A percentile compares a stretch with the other conserved stretches of the same genome.
phyloP scores from a whole-genome alignment of 2,797 vertebrate genomes.

The Syndactyla subalaris region DNA sequence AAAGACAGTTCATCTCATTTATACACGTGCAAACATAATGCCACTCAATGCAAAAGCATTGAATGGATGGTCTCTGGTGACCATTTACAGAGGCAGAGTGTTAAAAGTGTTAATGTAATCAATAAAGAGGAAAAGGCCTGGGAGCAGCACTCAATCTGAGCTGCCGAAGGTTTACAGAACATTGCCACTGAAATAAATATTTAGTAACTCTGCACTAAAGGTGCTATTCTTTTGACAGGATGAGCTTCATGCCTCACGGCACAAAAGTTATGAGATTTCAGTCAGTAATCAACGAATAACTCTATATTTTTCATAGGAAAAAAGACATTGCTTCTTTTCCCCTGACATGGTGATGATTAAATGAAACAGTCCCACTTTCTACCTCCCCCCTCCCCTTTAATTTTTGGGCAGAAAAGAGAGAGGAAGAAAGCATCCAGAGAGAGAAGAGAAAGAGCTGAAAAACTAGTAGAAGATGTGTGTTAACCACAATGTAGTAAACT shows the following conservation, averaged over 20 bases:
- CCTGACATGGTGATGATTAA: background rate
- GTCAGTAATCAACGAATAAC: slow-evolving; percentile 63
- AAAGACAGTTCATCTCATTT: background rate
- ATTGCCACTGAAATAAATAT: slow-evolving; percentile 65
- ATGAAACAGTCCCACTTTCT: background rate
- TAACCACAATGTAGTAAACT: background rate
- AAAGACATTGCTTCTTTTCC: background rate
- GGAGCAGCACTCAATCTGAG: slow-evolving; percentile 33
- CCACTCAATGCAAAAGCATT: background rate
- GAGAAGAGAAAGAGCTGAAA: background rate
- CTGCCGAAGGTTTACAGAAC: slow-evolving; percentile 48
- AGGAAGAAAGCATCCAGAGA: background rate
- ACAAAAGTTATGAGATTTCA: slow-evolving; percentile 63
- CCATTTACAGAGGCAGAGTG: background rate
- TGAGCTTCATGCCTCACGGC: slow-evolving; percentile 64
- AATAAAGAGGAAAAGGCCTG: slow-evolving; percentile 43
- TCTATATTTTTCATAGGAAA: slow-evolving; percentile 27
- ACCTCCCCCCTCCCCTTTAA: accelerated
- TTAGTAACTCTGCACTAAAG: slow-evolving; percentile 50
- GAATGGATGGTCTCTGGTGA: slow-evolving; percentile 34
- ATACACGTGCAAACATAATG: background rate
- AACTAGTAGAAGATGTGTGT: background rate
- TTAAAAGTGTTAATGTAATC: slow-evolving; percentile 65
- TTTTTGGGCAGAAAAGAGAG: background rate
- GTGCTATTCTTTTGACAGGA: slow-evolving; percentile 52